Conservation (phyloP, 2,797 vertebrate genomes). For the Diplodus puntazzo region DNA sequence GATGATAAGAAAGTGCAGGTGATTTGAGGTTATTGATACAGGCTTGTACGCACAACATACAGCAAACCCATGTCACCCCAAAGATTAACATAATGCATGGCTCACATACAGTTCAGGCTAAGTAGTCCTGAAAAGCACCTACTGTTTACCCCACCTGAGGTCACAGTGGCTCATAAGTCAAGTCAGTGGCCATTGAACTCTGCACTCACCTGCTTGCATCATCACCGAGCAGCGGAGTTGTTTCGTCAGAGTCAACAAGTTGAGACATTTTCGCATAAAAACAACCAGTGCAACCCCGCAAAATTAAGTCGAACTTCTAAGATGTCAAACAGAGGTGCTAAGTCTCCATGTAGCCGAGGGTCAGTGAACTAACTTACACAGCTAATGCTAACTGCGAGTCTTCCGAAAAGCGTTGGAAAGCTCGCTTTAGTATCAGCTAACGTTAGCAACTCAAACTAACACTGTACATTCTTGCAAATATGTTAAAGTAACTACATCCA, state of each 20-base stretch:
- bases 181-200: slow-evolving; percentile 12
- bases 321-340: not conserved
- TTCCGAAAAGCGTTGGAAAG: not conserved
- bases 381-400: slow-evolving; percentile 3
- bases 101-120: not conserved
- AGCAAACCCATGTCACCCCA: not conserved
- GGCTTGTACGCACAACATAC: not conserved
- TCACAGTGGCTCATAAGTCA: not conserved
- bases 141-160: not conserved
- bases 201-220: slow-evolving; percentile 79
- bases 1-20: not conserved
- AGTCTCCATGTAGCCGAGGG: slow-evolving; percentile 53
- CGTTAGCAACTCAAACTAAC: not conserved
- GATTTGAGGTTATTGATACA: not conserved
- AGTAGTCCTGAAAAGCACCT: not conserved
- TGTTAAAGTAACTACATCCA: not conserved
- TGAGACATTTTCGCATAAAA: slow-evolving; percentile 73
- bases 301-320: not conserved
- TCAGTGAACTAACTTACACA: slow-evolving; percentile 48
- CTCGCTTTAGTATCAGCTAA: slow-evolving; percentile 1
- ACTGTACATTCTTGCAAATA: not conserved
- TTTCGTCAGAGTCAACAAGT: slow-evolving; percentile 71
- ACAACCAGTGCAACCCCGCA: not conserved
- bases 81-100: not conserved
- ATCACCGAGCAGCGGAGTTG: slow-evolving; percentile 78